A percentile compares a stretch with the other conserved stretches of the same genome.
These are phyloP conservation scores for Manis javanica DNA, from an alignment of 2,797 vertebrate genomes.

Conservation along the genomic window DNA sequence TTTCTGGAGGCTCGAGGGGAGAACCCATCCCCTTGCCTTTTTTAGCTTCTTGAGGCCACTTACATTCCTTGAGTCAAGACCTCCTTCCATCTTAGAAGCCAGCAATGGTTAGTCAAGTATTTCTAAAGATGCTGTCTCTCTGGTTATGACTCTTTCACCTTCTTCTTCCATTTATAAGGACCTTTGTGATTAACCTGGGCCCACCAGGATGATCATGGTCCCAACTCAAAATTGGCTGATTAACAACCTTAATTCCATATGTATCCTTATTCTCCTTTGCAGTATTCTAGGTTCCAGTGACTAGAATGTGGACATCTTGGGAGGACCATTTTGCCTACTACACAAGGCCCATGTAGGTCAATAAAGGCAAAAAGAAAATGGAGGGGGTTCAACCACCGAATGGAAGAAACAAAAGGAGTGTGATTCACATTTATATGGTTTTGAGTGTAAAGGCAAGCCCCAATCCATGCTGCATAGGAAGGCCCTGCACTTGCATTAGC, in stretches of 20 bases:
- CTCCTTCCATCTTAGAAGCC: neutral
- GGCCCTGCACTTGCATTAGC: neutral
- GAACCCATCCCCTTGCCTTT: neutral
- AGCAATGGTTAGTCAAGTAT: neutral
- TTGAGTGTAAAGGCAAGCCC: neutral
- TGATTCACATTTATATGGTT: neutral
- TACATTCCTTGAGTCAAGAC: neutral
- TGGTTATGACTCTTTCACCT: neutral
- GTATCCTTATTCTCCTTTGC: neutral
- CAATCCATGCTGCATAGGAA: neutral
- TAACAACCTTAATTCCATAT: neutral
- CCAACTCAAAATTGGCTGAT: neutral
- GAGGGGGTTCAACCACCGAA: neutral
- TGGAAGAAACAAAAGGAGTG: neutral
- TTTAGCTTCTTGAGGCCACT: neutral
- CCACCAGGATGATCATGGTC: neutral
- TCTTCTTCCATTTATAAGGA: neutral
- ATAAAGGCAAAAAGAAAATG: neutral
- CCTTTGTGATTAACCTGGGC: neutral
- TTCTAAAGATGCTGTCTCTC: neutral
- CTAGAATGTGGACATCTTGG: neutral
- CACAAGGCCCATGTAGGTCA: neutral
- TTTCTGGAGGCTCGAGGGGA: neutral
- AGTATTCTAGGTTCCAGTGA: neutral
- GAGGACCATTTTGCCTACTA: neutral